Base-by-base conservation (phyloP, 64 coral and sea anemone genomes). In the Catalaphyllia jardinei region DNA sequence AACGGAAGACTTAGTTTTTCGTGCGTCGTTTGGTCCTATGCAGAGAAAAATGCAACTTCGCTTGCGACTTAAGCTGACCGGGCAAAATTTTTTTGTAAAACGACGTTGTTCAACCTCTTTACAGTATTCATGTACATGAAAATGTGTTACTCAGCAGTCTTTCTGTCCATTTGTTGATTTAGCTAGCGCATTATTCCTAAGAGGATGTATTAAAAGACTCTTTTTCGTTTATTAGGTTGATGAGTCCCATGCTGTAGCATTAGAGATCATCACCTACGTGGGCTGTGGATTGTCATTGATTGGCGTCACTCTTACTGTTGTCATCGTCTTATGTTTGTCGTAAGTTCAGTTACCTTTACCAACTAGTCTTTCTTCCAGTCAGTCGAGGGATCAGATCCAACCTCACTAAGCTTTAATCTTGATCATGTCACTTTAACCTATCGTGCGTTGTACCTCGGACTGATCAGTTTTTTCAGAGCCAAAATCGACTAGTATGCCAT, bases 191-290 rank as follows among this genome's bases (percentile, higher is more conserved):
- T 24, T 8, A n/a, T n/a, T 67, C 2, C 24, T 25, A 6, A 8
- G 42, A n/a, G 7, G 22, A 69, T 27, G 12, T 28, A 69, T 65
- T 65, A 27, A 69, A 1, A n/a, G 10, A 69, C n/a, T 9, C 10
- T 25, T 5, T 11, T 69, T 69, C 22, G 4, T 20, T 52, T 59
- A 29, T 19, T 76, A 94, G 93, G 42, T 80, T 5, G 31, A 52
- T 10, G 54, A 61, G 5, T 25, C 31, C 54, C 81, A 94, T 76
- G 1, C 22, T 7, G 28, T 31, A 87, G 93, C 93, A 20, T 83
- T 94, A 20, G 74, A 89, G 67, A 91, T 94, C 74, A 94, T 94
- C 18, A 94, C 93, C 7, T 94, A 94, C 20, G 65, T 94, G 42
- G 93, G 93, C 4, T 94, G 93, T 73, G 82, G 73, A 10, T 55